Conservation (phyloP, 2,797 vertebrate species). For the Octomys mimax region DNA sequence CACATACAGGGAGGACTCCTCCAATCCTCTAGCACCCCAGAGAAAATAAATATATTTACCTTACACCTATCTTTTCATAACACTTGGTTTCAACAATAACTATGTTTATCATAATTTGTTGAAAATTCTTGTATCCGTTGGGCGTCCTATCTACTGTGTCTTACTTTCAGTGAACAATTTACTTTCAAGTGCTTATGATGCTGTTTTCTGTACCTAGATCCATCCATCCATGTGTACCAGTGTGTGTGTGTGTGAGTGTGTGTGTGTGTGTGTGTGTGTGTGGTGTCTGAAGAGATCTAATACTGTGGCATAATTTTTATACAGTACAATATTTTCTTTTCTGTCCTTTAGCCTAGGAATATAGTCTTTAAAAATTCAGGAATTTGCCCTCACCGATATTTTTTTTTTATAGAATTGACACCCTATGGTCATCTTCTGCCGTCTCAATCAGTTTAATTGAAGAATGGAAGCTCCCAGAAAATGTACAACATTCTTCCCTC, state of each 20-base stretch:
- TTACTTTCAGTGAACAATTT: not conserved
- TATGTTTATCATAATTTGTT: not conserved
- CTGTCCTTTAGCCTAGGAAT: not conserved
- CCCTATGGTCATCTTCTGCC: not conserved
- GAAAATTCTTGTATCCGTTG: not conserved
- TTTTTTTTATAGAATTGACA: not conserved
- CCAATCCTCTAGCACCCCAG: not conserved
- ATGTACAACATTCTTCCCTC: not conserved
- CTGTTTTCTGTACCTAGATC: not conserved
- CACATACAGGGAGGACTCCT: accelerated
- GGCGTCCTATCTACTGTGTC: not conserved
- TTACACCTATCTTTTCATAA: not conserved
- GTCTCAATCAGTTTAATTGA: not conserved
- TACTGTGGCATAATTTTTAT: not conserved
- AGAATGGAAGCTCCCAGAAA: not conserved
- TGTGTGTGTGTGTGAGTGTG: not conserved
- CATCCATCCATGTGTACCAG: not conserved
- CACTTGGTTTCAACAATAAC: not conserved
- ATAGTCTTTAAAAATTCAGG: not conserved
- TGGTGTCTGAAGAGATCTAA: not conserved
- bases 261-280: not conserved
- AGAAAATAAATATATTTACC: not conserved
- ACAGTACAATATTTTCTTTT: not conserved
- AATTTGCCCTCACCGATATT: not conserved
- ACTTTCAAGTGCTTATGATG: not conserved